These are phyloP conservation scores for Sclerurus mexicanus DNA, from an alignment of 2,113 vertebrate genomes.

Conservation along the genomic window DNA sequence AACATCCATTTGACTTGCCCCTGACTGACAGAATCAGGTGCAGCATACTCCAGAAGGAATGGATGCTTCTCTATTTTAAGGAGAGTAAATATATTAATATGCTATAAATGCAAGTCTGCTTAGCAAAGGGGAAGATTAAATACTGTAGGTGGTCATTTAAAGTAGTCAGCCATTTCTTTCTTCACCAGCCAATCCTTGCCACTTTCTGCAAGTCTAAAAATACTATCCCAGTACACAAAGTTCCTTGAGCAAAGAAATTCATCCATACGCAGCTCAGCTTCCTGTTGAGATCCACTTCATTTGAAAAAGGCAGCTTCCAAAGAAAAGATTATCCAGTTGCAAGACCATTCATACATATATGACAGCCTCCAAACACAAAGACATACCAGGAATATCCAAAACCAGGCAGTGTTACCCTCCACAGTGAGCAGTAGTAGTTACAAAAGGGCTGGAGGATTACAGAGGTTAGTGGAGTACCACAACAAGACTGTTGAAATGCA, in stretches of 20 bases:
- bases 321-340: background rate
- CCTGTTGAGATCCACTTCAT: background rate
- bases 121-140: constrained; percentile 5
- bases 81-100: constrained; percentile 18
- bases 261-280: background rate
- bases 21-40: constrained; percentile 64
- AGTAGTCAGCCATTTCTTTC: background rate
- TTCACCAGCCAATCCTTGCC: background rate
- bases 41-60: constrained; percentile 1
- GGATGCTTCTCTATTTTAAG: constrained; percentile 43
- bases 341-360: background rate
- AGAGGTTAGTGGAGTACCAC: background rate
- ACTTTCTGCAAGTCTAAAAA: background rate
- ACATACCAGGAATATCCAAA: background rate
- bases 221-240: background rate
- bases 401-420: background rate
- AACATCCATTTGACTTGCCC: background rate
- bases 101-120: background rate
- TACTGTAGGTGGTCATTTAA: background rate
- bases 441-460: background rate
- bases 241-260: background rate
- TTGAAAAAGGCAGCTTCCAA: background rate
- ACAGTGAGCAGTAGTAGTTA: background rate
- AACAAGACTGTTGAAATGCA: background rate
- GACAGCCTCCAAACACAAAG: background rate